Evolutionary conservation across 1,140 invertebrate genomes (phyloP), one percentile per base, ranked within the genome.

Genomic region (Caenorhabditis elegans): DNA sequence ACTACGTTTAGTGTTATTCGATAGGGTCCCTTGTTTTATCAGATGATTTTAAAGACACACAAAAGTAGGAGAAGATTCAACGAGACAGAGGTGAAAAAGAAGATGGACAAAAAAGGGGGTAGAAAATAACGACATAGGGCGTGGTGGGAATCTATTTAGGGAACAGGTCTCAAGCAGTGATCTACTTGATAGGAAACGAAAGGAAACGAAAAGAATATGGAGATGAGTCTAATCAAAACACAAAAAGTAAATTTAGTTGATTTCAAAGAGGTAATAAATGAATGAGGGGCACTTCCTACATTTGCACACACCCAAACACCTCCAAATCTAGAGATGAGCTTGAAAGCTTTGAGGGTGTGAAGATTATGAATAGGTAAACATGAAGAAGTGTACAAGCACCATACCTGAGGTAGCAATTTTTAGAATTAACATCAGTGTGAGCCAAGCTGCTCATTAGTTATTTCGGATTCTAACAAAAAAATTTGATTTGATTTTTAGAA

Each of bases 1-100:
- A 70, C 60, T 70, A 70, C 60, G 60, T 70, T 70, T 70, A 70
- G 60, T 70, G 60, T 70, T 70, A 70, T 70, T 70, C 60, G 60
- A 70, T 70, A 70, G 60, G 36, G 24, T 26, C 34, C 34, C 51
- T 70, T 70, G 60, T 70, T 70, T 70, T 70, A 70, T 70, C 60
- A 70, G 60, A 70, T 70, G 60, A 70, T 70, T 70, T 11, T 26
- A 49, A 19, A 49, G 17, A 49, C 11, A 39, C 17, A 43, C 26
- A 39, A 70, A 70, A 70, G 60, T 17, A 70, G n/a, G 17, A 36
- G 26, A 70, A 10, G n/a, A 3, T 31, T 11, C 26, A 34, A 17
- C 6, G 28, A 34, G 39, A 70, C 22, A 10, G 51, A 34, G 26
- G 24, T 53, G 49, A 53, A 60, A 60, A 60, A 60, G n/a, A 34